phyloP scores from a whole-genome alignment of 2,888 invertebrate species.

The Panorpa germanica region DNA sequence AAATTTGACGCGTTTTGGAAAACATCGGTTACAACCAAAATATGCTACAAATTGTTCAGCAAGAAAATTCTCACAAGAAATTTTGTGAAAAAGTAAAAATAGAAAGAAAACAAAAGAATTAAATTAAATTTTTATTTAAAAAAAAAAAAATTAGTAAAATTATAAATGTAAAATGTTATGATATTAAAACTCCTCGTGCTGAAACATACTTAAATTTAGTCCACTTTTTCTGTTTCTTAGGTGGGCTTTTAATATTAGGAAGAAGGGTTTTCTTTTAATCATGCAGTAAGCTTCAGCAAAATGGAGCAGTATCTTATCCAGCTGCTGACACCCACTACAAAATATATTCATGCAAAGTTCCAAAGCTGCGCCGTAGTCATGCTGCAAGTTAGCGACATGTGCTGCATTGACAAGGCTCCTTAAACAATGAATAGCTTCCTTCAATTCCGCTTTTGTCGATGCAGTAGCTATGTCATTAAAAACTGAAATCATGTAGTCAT shows the following conservation, averaged over 20 bases:
- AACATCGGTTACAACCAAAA: too few species aligned
- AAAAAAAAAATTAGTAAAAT: too few species aligned
- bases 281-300: slow-evolving; percentile 57
- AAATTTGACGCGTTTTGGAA: too few species aligned
- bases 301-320: slow-evolving; percentile 44
- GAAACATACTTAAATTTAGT: slow-evolving; percentile 29
- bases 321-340: slow-evolving; percentile 45
- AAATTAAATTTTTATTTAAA: too few species aligned
- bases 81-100: too few species aligned
- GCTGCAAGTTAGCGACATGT: slow-evolving; percentile 85
- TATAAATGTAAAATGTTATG: too few species aligned
- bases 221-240: slow-evolving; percentile 46
- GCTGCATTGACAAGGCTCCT: slow-evolving; percentile 69
- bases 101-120: too few species aligned
- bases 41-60: too few species aligned
- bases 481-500: slow-evolving; percentile 48
- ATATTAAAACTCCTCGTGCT: too few species aligned
- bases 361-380: slow-evolving; percentile 84
- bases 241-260: slow-evolving; percentile 57
- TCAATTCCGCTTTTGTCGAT: slow-evolving; percentile 34
- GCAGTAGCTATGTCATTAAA: slow-evolving; percentile 44
- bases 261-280: slow-evolving; percentile 49
- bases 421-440: slow-evolving; percentile 41
- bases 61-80: too few species aligned
- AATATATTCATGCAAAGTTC: slow-evolving; percentile 80